These are phyloP conservation scores for Alectura lathami DNA, from an alignment of 2,113 vertebrate genomes.

Conservation along the genomic window DNA sequence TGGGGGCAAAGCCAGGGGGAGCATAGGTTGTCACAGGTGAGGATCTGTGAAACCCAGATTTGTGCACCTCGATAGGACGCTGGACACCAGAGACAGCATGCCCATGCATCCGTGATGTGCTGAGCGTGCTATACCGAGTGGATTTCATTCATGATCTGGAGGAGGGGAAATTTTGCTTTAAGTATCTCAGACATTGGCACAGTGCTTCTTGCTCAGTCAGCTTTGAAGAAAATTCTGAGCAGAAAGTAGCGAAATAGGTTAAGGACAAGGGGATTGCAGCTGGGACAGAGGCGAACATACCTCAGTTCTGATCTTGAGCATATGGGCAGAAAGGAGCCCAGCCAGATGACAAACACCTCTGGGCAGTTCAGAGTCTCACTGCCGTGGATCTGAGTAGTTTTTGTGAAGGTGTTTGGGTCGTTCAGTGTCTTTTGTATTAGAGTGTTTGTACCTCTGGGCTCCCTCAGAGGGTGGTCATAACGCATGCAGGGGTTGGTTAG, in stretches of 20 bases:
- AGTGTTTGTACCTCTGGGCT: neutral
- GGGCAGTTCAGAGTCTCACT: neutral
- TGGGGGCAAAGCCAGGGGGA: neutral
- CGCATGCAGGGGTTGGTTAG: accelerated
- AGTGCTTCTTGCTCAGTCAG: neutral
- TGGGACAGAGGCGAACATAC: neutral
- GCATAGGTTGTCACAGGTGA: neutral
- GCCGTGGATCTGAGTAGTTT: neutral
- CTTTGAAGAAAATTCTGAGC: neutral
- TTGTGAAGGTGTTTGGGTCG: neutral
- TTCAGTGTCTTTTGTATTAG: neutral
- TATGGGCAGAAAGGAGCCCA: neutral
- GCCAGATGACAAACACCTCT: neutral
- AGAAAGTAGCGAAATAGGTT: neutral
- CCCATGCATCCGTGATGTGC: accelerated
- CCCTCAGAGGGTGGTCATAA: neutral
- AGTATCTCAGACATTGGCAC: accelerated
- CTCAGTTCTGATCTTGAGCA: neutral
- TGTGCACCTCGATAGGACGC: neutral
- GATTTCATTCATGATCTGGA: neutral
- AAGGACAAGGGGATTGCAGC: neutral
- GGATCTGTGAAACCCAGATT: neutral
- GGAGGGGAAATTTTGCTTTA: neutral
- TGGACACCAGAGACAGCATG: neutral
- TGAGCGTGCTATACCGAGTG: accelerated